Base-by-base conservation (phyloP, 37 sponge, comb jelly and placozoan species). In the Petrosia ficiformis region DNA sequence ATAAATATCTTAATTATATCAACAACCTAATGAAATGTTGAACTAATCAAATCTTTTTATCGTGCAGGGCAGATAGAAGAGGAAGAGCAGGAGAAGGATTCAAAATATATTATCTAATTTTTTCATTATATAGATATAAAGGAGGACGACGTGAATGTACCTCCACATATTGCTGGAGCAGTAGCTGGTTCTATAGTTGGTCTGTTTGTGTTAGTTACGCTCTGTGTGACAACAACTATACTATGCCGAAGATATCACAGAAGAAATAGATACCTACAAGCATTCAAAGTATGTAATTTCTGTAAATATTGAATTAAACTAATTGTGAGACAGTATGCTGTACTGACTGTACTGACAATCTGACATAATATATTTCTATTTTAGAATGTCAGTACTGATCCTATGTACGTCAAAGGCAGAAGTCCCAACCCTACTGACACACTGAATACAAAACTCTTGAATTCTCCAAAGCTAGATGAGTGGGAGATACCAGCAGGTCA, bases 401-500 rank as follows among this genome's bases (percentile, higher is more conserved):
- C 42, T 29, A 5, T 42, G 24, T 70, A 39, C 71, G 41, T 48
- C 54, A 48, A 14, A 48, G 54, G 34, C 1, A 6, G 28, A 61
- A 61, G 14, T n/a, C n/a, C n/a, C 28, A 61, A 28, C 22, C 26
- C 22, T 26, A 22, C 63, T 25, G 63, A n/a, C n/a, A 28, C 6
- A 8, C 25, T 61, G 4, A 8, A 8, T n/a, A 5, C 28, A n/a
- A 11, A 11, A 25, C n/a, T 22, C 22, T 22, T 61, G 11, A 28
- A 43, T 22, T 11, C 26, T 61, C 63, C 63, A 61, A n/a, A 5
- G n/a, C 63, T 82, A 72, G 82, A 87, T 71, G 57, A 76, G 40
- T 87, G 88, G 87, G 87, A 87, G 61, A 67, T 87, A 28, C 57
- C 61, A 10, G 75, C 81, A 24, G 5, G 44, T 33, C 71, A 77